Percentiles rank a stretch among this genome's conserved stretches.
Conservation (phyloP, 2,888 invertebrate genomes). For the Mayetiola destructor region DNA sequence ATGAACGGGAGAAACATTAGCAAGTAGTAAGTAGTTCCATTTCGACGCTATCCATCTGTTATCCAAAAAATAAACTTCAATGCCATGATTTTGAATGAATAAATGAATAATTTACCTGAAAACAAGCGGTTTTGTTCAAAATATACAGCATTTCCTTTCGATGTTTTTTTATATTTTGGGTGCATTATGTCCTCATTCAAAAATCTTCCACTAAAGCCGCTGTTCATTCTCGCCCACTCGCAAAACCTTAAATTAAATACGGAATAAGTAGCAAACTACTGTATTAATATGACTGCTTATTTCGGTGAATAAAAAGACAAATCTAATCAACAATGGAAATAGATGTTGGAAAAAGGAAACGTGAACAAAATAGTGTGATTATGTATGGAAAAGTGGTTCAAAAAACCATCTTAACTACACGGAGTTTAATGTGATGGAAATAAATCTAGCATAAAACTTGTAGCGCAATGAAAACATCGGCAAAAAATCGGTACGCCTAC, state of each 20-base stretch:
- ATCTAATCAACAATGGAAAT: conserved; percentile 3
- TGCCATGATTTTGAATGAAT: conserved; percentile 11
- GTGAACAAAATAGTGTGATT: conserved; percentile 7
- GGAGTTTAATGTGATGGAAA: conserved; percentile 7
- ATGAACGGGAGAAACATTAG: no score
- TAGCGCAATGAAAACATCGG: not conserved
- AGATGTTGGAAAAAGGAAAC: no score
- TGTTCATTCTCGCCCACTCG: no score
- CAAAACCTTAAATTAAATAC: conserved; percentile 6
- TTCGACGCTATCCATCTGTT: no score
- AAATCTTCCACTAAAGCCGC: not conserved
- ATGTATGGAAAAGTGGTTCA: not conserved
- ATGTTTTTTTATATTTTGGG: no score
- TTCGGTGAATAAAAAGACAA: not conserved
- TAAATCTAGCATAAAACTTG: conserved; percentile 6
- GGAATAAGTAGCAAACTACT: conserved; percentile 6
- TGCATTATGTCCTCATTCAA: conserved; percentile 7
- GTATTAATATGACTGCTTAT: not conserved
- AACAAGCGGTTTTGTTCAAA: not conserved
- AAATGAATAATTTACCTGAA: conserved; percentile 10
- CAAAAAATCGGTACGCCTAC: not conserved
- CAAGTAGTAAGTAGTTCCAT: no score
- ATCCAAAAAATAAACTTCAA: no score
- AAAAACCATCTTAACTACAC: not conserved
- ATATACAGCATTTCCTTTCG: not conserved